Evolutionary conservation across 1,140 invertebrate species (phyloP), one percentile per base, ranked within the genome.

Genomic region (roundworm (Caenorhabditis elegans)): DNA sequence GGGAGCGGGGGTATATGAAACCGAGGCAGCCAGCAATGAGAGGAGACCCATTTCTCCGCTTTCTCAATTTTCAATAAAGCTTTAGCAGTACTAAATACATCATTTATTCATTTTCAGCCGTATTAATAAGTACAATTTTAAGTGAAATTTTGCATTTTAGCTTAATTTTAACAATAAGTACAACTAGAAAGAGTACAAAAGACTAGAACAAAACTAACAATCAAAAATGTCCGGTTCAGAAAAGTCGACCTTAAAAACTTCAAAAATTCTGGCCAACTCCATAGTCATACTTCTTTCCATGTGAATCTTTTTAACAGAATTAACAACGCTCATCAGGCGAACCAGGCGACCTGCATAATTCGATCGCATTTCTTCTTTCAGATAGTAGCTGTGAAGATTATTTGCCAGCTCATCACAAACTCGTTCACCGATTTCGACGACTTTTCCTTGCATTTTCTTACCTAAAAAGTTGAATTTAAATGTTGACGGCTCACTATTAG

Each of bases 161-260:
- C 39, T 43, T 5, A 43, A 43, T 8, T 43, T 43, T 15, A 43
- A 5, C 5, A 15, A 43, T 8, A 8, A 43, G 39, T 43, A 15
- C 5, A 43, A 43, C 39, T 8, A 43, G 39, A 43, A 43, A 43
- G 15, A 15, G 15, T 5, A 5, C 39, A 43, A 43, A 8, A 43
- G 39, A 43, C 5, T 43, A 43, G 39, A 53, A 53, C 24, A 24
- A 2, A 60, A 60, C 43, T 26, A 70, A 39, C 60, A 70, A 39
- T 70, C 60, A 70, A 70, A 70, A 13, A 70, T 70, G 39, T 70
- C 60, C 8, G 60, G 60, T n/a, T 70, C 60, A 11, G 60, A 70
- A 22, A 70, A 70, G 22, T 70, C 60, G 4, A 70, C 60, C 43
- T 70, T 70, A 22, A 70, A 70, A 19, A 70, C n/a, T 22, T 70